Evolutionary conservation across 1,140 invertebrate genomes (phyloP).

Genomic region (Araneus ventricosus): DNA sequence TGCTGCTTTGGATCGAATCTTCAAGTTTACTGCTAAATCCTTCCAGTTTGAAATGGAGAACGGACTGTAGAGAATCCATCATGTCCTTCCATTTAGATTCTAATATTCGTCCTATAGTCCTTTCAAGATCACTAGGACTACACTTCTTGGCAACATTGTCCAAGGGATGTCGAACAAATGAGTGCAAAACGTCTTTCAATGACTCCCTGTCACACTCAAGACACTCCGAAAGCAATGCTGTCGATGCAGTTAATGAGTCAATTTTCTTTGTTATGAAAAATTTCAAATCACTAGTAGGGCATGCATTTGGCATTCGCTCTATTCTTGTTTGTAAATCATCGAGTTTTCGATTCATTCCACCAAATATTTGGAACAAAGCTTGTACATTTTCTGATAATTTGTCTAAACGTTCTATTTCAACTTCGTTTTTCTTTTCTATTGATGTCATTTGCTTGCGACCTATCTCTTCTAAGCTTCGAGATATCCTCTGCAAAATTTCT

Average conservation of each 20-base stretch:
- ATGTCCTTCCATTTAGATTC: conserved; percentile 62
- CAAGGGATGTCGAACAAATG: conserved; percentile 34
- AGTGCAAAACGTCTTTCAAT: conserved; percentile 61
- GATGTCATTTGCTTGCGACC: conserved; percentile 41
- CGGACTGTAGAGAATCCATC: conserved; percentile 48
- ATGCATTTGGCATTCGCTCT: conserved; percentile 45
- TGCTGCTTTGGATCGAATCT: conserved; percentile 35
- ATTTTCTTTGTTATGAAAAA: conserved; percentile 67
- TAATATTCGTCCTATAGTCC: conserved; percentile 25
- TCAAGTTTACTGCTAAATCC: conserved; percentile 42
- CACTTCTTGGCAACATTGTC: conserved; percentile 67
- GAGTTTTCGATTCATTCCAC: conserved; percentile 65
- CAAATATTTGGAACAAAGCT: conserved; percentile 71
- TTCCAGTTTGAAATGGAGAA: conserved; percentile 51
- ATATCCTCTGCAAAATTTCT: conserved; percentile 60
- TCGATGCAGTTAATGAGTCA: conserved; percentile 55
- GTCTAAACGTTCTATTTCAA: conserved; percentile 46
- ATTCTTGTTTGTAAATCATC: conserved; percentile 64
- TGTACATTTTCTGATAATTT: conserved; percentile 74
- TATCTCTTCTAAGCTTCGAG: conserved; percentile 45
- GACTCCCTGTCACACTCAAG: conserved; percentile 65
- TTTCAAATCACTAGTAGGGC: conserved; percentile 63
- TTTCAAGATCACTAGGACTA: conserved; percentile 32
- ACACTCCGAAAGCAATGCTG: conserved; percentile 50
- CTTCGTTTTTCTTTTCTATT: conserved; percentile 53